A percentile compares a stretch with the other conserved stretches of the same genome.
Conservation (phyloP, 2,113 vertebrate species). For the Geococcyx californianus region DNA sequence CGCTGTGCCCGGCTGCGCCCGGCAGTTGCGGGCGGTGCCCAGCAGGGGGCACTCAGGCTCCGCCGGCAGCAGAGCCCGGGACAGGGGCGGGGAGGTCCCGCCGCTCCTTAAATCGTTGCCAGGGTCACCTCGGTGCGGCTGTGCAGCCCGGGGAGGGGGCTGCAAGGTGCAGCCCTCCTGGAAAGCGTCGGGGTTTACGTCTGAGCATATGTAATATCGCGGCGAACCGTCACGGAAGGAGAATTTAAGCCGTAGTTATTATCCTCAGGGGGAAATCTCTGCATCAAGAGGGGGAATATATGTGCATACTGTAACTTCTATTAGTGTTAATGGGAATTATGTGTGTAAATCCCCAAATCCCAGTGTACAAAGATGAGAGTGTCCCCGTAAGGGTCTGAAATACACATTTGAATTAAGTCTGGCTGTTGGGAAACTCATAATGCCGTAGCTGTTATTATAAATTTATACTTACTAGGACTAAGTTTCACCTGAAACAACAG, state of each 20-base stretch:
- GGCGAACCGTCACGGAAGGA: not conserved
- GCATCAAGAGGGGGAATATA: conserved; percentile 25
- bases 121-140: too few relatives aligned
- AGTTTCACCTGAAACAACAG: conserved; percentile 75
- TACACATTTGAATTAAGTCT: conserved; percentile 65
- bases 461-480: conserved; percentile 63
- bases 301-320: conserved; percentile 27
- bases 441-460: conserved; percentile 30
- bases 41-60: conserved; percentile 75
- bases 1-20: not conserved
- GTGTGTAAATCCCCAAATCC: conserved; percentile 68
- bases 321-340: conserved; percentile 73
- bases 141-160: too few relatives aligned
- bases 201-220: not conserved
- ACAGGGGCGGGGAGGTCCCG: too few relatives aligned
- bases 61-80: not conserved
- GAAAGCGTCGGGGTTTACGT: not conserved
- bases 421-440: conserved; percentile 54
- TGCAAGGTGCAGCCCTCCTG: not conserved
- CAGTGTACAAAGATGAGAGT: conserved; percentile 32
- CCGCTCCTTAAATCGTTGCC: not conserved
- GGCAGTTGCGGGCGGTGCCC: not conserved
- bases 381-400: conserved; percentile 59
- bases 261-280: conserved; percentile 41
- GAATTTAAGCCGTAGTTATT: conserved; percentile 53